Conservation (phyloP, 2,797 vertebrate species). For the Cottoperca gobio region DNA sequence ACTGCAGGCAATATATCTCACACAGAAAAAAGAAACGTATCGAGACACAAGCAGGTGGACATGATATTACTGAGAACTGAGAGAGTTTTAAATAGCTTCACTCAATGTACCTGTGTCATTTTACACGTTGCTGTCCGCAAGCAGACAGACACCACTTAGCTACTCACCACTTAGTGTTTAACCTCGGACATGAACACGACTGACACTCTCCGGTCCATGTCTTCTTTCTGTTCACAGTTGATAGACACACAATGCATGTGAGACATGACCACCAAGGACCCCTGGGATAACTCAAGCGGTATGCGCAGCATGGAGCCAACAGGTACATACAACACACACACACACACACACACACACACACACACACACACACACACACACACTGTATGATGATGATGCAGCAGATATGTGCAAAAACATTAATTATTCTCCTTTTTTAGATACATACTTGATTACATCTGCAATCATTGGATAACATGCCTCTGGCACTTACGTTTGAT, state of each 20-base stretch:
- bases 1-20: not conserved
- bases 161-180: not conserved
- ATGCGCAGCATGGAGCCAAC: slow-evolving; percentile 67
- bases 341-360: slow-evolving; percentile 6
- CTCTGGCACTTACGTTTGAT: not conserved
- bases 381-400: not conserved
- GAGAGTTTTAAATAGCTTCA: slow-evolving; percentile 5
- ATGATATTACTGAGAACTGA: slow-evolving; percentile 1
- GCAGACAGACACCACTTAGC: not conserved
- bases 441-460: not conserved
- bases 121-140: not conserved
- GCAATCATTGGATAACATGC: not conserved
- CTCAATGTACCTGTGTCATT: not conserved
- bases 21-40: not conserved
- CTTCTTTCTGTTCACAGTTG: slow-evolving; percentile 43
- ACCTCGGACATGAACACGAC: not conserved
- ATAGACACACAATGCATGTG: slow-evolving; percentile 54
- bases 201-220: slow-evolving; percentile 18
- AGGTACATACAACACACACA: slow-evolving; percentile 59
- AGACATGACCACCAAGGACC: slow-evolving; percentile 62
- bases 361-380: not conserved
- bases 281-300: slow-evolving; percentile 59
- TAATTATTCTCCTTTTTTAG: not conserved
- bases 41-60: not conserved
- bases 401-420: not conserved